A percentile compares a stretch with the other conserved stretches of the same genome.
Evolutionary conservation across 2,888 invertebrate genomes (phyloP).

Genomic region (Thyatira batis): DNA sequence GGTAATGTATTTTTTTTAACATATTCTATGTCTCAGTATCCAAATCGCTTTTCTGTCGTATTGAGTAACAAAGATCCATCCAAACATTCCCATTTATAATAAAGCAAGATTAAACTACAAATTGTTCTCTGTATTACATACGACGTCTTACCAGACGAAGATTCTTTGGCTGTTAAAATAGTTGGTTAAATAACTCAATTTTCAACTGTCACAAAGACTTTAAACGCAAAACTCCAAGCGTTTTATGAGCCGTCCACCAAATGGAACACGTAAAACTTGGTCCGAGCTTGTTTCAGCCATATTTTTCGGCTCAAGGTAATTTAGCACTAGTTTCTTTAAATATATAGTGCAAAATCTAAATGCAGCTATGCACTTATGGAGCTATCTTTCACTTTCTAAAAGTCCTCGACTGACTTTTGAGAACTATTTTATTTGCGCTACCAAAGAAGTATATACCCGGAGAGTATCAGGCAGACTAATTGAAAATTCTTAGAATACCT

Average conservation of each 20-base stretch:
- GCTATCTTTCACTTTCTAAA: slow-evolving; percentile 24
- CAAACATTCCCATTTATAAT: neutral
- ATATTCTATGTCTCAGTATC: too few species aligned
- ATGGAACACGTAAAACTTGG: slow-evolving; percentile 4
- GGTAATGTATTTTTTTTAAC: too few species aligned
- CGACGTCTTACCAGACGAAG: neutral
- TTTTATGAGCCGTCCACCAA: slow-evolving; percentile 25
- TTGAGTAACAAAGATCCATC: too few species aligned
- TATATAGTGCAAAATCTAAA: neutral
- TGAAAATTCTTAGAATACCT: slow-evolving; percentile 22
- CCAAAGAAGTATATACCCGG: slow-evolving; percentile 7
- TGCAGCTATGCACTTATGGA: slow-evolving; percentile 1
- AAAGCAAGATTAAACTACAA: neutral
- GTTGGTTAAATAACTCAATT: slow-evolving; percentile 17
- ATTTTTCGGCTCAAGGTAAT: neutral
- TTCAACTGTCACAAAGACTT: slow-evolving; percentile 32
- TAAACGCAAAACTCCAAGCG: slow-evolving; percentile 31
- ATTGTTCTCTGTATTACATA: neutral
- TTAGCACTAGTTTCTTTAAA: neutral
- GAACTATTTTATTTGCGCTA: slow-evolving; percentile 20
- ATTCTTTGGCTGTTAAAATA: slow-evolving; percentile 19
- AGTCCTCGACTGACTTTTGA: slow-evolving; percentile 13
- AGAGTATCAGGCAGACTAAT: slow-evolving; percentile 23
- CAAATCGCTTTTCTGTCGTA: too few species aligned
- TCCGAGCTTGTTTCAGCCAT: neutral